Conservation (phyloP, 2,797 vertebrate genomes). For the Numenius phaeopus region DNA sequence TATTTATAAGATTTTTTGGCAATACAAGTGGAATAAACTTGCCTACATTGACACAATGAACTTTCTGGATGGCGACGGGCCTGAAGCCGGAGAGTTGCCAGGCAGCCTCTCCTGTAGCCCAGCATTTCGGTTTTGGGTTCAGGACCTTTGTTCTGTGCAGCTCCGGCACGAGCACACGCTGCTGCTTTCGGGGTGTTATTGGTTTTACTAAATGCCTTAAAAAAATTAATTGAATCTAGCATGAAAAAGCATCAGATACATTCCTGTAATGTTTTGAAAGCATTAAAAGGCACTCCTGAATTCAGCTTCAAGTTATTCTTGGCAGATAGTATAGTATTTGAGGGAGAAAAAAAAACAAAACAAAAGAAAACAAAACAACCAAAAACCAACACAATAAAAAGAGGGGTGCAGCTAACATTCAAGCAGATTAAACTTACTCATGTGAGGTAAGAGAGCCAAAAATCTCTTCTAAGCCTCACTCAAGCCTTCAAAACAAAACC, state of each 20-base stretch:
- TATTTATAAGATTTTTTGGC: background rate
- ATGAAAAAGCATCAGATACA: conserved; percentile 12
- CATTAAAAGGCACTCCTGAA: background rate
- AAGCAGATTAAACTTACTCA: background rate
- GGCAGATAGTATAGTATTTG: background rate
- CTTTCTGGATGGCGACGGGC: background rate
- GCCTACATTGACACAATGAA: background rate
- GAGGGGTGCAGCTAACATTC: background rate
- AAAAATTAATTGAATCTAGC: background rate
- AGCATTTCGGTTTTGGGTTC: background rate
- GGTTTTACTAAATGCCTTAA: background rate
- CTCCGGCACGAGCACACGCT: background rate
- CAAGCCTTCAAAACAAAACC: background rate
- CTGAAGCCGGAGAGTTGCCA: background rate
- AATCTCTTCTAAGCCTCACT: background rate
- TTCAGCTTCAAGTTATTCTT: conserved; percentile 33
- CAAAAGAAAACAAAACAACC: background rate
- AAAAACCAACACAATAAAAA: background rate
- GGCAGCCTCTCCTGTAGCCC: background rate
- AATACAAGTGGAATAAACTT: background rate
- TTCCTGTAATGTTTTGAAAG: conserved; percentile 36
- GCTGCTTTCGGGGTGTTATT: background rate
- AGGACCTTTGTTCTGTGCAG: background rate
- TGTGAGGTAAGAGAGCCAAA: background rate
- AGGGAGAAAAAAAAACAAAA: background rate